phyloP scores from a whole-genome alignment of 2,113 vertebrate species.

The Heteronetta atricapilla region DNA sequence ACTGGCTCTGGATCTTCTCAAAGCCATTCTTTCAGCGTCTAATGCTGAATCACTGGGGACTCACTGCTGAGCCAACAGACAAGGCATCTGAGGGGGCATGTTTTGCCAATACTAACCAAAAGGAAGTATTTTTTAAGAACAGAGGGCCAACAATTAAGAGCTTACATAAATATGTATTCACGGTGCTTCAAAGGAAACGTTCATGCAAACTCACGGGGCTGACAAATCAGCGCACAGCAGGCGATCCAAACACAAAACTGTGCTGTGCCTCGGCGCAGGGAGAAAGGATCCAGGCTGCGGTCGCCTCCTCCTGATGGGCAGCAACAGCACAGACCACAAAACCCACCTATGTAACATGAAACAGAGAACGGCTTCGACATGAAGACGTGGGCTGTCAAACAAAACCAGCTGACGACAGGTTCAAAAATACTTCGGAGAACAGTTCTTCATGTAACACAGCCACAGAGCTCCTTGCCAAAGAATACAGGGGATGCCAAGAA shows the following conservation, averaged over 20 bases:
- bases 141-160: background rate
- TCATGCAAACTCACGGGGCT: conserved; percentile 21
- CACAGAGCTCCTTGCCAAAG: conserved; percentile 2
- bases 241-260: background rate
- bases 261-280: background rate
- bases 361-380: background rate
- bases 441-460: background rate
- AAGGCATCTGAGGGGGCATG: background rate
- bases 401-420: background rate
- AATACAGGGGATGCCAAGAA: background rate
- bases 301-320: background rate
- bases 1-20: background rate
- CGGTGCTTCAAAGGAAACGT: background rate
- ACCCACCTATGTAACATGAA: background rate
- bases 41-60: conserved; percentile 45
- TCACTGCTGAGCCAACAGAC: conserved; percentile 21
- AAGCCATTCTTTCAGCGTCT: background rate
- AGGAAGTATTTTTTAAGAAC: background rate
- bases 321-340: background rate
- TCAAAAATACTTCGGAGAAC: background rate
- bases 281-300: background rate
- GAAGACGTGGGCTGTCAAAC: background rate
- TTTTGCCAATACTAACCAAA: conserved; percentile 9
- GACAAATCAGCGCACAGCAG: conserved; percentile 13
- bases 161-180: conserved; percentile 28